Percentiles rank a stretch among this genome's conserved stretches.
Evolutionary conservation across 1,140 invertebrate genomes (phyloP).

Genomic region (Meloidogyne chitwoodi): DNA sequence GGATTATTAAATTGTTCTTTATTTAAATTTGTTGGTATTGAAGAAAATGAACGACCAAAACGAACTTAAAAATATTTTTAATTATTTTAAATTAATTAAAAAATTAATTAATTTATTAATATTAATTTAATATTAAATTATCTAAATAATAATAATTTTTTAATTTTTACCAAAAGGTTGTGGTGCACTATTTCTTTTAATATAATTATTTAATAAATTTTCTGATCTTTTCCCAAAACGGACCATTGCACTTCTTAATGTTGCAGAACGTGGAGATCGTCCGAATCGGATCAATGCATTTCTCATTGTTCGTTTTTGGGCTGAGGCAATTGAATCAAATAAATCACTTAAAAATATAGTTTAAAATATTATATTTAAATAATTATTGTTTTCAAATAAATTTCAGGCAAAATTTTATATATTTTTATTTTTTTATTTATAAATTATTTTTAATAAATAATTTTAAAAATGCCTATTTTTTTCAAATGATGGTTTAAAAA

Average conservation of each 20-base stretch:
- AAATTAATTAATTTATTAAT: not conserved
- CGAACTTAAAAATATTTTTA: slow-evolving; percentile 17
- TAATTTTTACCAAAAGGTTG: slow-evolving; percentile 31
- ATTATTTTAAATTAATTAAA: not conserved
- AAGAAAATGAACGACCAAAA: slow-evolving; percentile 23
- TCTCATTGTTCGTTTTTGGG: slow-evolving; percentile 30
- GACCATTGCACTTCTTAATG: slow-evolving; percentile 19
- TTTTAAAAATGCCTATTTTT: no score
- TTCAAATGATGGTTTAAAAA: not conserved
- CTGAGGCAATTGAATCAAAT: not conserved
- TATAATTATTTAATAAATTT: not conserved
- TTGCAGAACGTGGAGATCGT: slow-evolving; percentile 25
- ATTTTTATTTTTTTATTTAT: no score
- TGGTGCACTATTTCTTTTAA: slow-evolving; percentile 30
- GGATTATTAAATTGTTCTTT: not conserved
- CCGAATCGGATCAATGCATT: slow-evolving; percentile 33
- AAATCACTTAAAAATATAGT: not conserved
- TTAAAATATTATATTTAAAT: no score
- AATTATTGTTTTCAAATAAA: no score
- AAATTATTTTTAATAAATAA: no score
- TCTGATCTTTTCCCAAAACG: slow-evolving; percentile 27
- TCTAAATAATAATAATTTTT: no score
- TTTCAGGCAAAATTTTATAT: no score
- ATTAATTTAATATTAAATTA: not conserved
- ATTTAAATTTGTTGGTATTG: not conserved